phyloP scores from a whole-genome alignment of 2,888 invertebrate species.

The Esperia sulphurella region DNA sequence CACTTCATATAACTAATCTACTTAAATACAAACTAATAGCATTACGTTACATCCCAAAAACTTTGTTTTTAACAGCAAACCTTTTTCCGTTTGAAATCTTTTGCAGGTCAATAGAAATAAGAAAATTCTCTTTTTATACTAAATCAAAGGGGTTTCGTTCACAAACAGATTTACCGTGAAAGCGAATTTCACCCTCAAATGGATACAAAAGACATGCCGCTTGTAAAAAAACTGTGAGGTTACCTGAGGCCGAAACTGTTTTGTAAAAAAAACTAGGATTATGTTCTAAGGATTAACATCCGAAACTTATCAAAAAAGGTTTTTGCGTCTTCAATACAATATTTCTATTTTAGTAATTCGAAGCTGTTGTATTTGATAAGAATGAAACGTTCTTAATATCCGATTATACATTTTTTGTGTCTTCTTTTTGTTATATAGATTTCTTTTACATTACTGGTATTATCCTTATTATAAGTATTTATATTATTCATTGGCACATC shows the following conservation, averaged over 20 bases:
- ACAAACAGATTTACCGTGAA: slow-evolving; percentile 59
- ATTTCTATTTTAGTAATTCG: slow-evolving; percentile 29
- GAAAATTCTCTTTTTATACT: slow-evolving; percentile 39
- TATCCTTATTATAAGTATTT: too few species aligned
- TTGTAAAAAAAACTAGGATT: slow-evolving; percentile 19
- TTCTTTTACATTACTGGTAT: too few species aligned
- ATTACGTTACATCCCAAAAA: slow-evolving; percentile 15
- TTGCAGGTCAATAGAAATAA: slow-evolving; percentile 41
- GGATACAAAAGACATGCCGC: slow-evolving; percentile 35
- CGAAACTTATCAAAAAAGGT: slow-evolving; percentile 1
- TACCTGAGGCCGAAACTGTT: slow-evolving; percentile 40
- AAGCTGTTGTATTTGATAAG: slow-evolving; percentile 21
- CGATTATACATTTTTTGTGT: slow-evolving; percentile 3
- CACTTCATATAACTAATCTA: background rate
- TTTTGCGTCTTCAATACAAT: slow-evolving; percentile 6
- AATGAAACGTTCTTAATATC: slow-evolving; percentile 17
- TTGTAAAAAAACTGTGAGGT: slow-evolving; percentile 42
- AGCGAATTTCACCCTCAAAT: slow-evolving; percentile 56
- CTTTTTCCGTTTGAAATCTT: slow-evolving; percentile 30
- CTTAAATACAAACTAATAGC: slow-evolving; percentile 18
- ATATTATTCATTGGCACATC: too few species aligned
- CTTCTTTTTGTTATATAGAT: too few species aligned
- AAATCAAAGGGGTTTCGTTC: slow-evolving; percentile 51
- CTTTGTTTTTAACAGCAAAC: slow-evolving; percentile 22
- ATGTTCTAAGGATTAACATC: slow-evolving; percentile 5